phyloP scores from a whole-genome alignment of 2,113 vertebrate genomes.

The Otus sunia region DNA sequence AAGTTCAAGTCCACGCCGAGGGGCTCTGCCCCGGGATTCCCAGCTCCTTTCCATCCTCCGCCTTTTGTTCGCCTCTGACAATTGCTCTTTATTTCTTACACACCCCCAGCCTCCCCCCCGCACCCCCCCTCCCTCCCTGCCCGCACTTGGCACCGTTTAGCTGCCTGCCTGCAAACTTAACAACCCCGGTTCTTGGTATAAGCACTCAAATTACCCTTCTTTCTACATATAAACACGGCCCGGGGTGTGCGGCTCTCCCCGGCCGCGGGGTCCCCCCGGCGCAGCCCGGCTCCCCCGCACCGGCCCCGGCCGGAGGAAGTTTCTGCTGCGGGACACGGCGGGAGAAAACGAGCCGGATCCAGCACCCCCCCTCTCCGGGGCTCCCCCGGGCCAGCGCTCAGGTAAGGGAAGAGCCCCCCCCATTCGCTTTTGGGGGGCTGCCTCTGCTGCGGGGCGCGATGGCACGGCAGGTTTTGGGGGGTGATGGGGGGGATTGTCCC shows the following conservation, averaged over 20 bases:
- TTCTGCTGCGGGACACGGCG: not conserved
- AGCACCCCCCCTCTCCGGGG: not conserved
- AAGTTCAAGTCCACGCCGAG: constrained; percentile 81
- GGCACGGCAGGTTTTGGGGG: not conserved
- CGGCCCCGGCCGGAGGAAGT: not conserved
- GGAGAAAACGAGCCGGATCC: not conserved
- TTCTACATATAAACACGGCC: constrained; percentile 59
- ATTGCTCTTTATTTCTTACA: constrained; percentile 72
- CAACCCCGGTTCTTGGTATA: constrained; percentile 59
- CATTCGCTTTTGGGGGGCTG: not conserved
- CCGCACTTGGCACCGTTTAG: constrained; percentile 72
- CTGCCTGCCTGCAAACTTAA: constrained; percentile 73
- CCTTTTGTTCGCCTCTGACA: constrained; percentile 79
- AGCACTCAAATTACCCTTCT: constrained; percentile 69
- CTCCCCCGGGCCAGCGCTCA: not conserved
- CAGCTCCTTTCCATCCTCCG: constrained; percentile 62
- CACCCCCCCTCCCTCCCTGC: not conserved
- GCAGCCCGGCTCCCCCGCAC: not conserved
- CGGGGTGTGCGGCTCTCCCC: constrained; percentile 9
- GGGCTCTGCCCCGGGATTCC: constrained; percentile 65
- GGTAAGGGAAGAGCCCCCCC: constrained; percentile 31
- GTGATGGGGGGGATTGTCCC: not conserved
- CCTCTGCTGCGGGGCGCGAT: not conserved
- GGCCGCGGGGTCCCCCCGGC: not conserved
- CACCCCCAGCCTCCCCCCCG: constrained; percentile 30